Evolutionary conservation across 2,797 vertebrate species (phyloP).

Genomic region (Pipistrellus nathusii): DNA sequence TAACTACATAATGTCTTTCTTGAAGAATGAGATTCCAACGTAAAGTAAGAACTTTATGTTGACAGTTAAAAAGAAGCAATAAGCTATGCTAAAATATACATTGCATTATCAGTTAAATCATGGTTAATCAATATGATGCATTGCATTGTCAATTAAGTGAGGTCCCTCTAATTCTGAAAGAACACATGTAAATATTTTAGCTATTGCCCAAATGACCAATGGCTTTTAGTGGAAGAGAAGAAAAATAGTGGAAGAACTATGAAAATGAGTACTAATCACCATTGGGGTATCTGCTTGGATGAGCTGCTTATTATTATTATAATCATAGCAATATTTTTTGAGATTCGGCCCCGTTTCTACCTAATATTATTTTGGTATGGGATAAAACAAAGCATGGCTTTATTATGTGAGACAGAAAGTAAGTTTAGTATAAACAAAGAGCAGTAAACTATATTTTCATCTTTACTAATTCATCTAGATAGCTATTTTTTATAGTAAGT

Average conservation of each 20-base stretch:
- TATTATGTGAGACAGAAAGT: background rate
- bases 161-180: background rate
- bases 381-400: background rate
- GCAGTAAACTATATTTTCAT: background rate
- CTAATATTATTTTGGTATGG: background rate
- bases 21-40: background rate
- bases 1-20: conserved; percentile 12
- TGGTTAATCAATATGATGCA: background rate
- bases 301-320: background rate
- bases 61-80: background rate
- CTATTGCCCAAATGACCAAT: background rate
- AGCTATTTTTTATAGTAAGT: background rate
- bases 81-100: background rate
- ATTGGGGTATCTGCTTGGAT: background rate
- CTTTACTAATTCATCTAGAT: background rate
- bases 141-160: background rate
- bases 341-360: background rate
- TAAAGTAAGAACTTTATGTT: conserved; percentile 34
- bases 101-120: background rate
- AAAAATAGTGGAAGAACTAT: background rate
- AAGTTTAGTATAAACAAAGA: background rate
- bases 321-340: background rate
- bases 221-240: background rate
- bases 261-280: background rate
- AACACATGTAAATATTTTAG: background rate